Base-by-base conservation (phyloP, 1,140 invertebrate genomes). In the Drosophila murphyi region DNA sequence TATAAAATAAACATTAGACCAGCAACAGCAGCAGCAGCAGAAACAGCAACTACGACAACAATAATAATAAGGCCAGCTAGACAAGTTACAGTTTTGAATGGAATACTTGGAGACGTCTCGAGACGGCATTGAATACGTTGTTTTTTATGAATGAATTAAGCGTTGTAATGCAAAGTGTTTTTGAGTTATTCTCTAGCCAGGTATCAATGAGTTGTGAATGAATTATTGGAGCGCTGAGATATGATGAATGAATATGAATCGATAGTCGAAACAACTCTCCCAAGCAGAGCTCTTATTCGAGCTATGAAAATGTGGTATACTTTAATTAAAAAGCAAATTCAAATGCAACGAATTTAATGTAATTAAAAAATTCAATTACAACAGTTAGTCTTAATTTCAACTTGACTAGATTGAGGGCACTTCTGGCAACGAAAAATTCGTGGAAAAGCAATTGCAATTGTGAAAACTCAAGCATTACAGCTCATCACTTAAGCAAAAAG, bases 1-100 rank as follows among this genome's bases (percentile, higher is more conserved):
- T 87, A 88, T 87, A 83, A 88, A 87, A 83, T 89, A 87, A 87
- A 87, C 83, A 87, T 83, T 83, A 83, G 80, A 80, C 79, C 82
- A 86, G 67, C 80, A 76, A 45, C 75, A 76, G 54, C 67, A 69
- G 7, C 51, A 72, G 29, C 69, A 72, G 39, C 45, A 80, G 39
- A 43, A 81, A 43, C 59, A 82, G 50, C 59, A 75, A 65, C 60
- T 67, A 10, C 60, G 63, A 31, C 34, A 72, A n/a, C 59, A 64
- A 35, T 52, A 64, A 20, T 52, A 59, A 43, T 34, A 20, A 20
- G 45, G 35, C 39, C 6, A 37, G 54, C 39, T 31, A 59, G 60
- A 48, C 74, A 78, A 72, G 74, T 78, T 78, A 64, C 68, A 76
- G 60, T 72, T 72, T 79, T 80, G 43, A 70, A 70, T 80, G 78